A percentile compares a stretch with the other conserved stretches of the same genome.
Conservation (phyloP, 2,797 vertebrate genomes). For the Lithobates sylvaticus region DNA sequence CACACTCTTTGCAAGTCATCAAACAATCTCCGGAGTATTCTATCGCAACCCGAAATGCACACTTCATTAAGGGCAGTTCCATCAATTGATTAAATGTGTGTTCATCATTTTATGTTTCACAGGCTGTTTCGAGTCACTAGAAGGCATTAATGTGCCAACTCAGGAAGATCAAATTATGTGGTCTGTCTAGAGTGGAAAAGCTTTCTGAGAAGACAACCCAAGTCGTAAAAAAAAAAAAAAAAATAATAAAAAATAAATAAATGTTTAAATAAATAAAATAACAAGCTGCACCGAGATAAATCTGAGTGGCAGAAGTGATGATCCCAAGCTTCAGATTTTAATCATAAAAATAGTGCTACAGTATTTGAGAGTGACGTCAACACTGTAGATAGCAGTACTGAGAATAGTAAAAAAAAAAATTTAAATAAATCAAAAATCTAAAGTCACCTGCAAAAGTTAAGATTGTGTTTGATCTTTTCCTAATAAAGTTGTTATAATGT, state of each 20-base stretch:
- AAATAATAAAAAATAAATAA: not conserved
- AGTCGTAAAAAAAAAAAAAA: conserved; percentile 10
- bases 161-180: conserved; percentile 50
- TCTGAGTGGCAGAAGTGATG: not conserved
- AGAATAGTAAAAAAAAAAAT: too few species aligned
- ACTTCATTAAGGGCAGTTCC: conserved; percentile 58
- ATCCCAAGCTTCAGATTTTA: not conserved
- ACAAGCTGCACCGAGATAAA: not conserved
- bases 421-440: too few species aligned
- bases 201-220: conserved; percentile 28
- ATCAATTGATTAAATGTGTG: conserved; percentile 19
- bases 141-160: conserved; percentile 39
- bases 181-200: conserved; percentile 44
- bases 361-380: too few species aligned
- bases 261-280: too few species aligned
- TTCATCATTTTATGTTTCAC: conserved; percentile 53
- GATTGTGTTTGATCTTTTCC: too few species aligned
- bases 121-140: not conserved
- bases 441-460: too few species aligned
- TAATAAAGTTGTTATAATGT: too few species aligned
- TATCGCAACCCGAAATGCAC: conserved; percentile 48
- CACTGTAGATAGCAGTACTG: too few species aligned
- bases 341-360: not conserved
- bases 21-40: conserved; percentile 50
- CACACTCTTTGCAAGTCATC: conserved; percentile 50